A percentile compares a stretch with the other conserved stretches of the same genome.
These are phyloP conservation scores for Proisotoma minuta DNA, from an alignment of 2,888 invertebrate species.

Conservation along the genomic window DNA sequence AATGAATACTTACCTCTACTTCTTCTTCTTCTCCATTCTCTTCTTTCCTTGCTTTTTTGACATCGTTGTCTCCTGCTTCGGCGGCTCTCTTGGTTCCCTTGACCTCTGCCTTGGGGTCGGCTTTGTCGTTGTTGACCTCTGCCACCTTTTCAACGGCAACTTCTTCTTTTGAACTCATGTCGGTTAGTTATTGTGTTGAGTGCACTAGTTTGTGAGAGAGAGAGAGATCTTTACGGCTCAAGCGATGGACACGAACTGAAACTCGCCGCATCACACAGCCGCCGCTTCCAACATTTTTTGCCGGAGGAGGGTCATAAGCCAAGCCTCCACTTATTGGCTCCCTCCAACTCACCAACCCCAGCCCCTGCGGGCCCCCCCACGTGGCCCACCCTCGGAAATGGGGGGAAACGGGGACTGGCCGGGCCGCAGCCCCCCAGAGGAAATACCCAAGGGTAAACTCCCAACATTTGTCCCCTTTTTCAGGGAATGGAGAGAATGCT, in stretches of 20 bases:
- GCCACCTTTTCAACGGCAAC: slow-evolving; percentile 74
- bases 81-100: slow-evolving; percentile 84
- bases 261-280: slow-evolving; percentile 24
- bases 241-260: slow-evolving; percentile 21
- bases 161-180: slow-evolving; percentile 72
- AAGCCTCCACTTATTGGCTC: slow-evolving; percentile 28
- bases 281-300: slow-evolving; percentile 28
- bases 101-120: slow-evolving; percentile 73
- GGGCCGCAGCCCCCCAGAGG: too few relatives aligned
- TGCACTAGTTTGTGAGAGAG: not conserved
- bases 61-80: slow-evolving; percentile 75
- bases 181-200: slow-evolving; percentile 19
- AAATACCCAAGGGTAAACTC: not conserved
- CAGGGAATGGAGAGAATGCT: slow-evolving; percentile 48
- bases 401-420: too few relatives aligned
- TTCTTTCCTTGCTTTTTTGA: slow-evolving; percentile 74
- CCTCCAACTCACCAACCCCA: slow-evolving; percentile 9
- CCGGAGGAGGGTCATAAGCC: slow-evolving; percentile 10
- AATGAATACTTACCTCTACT: slow-evolving; percentile 54
- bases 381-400: too few relatives aligned
- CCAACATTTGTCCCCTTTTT: slow-evolving; percentile 6
- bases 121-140: slow-evolving; percentile 64
- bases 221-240: not conserved
- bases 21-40: slow-evolving; percentile 70
- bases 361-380: too few relatives aligned